Conservation (phyloP, 2,797 vertebrate species). For the Diplodus puntazzo region DNA sequence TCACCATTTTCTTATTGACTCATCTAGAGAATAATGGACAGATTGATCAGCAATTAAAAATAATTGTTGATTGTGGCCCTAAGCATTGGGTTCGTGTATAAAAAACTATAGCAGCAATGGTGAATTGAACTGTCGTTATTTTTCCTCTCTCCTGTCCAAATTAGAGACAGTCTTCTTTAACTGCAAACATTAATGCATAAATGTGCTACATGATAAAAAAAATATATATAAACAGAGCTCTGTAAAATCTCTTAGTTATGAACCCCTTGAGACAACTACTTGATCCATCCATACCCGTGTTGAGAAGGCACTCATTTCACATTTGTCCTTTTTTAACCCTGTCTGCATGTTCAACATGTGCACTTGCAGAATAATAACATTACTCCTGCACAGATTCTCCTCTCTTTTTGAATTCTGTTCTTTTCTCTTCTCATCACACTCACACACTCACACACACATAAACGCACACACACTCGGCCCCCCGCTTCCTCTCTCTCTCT, state of each 20-base stretch:
- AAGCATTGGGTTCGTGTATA: neutral
- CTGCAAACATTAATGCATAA: neutral
- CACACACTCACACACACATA: neutral
- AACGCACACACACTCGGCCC: neutral
- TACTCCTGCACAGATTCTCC: neutral
- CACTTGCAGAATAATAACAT: conserved; percentile 27
- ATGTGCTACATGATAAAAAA: neutral
- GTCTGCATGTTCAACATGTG: conserved; percentile 23
- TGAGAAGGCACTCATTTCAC: neutral
- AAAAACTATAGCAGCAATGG: neutral
- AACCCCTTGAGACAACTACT: neutral
- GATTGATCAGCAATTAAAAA: too few relatives aligned
- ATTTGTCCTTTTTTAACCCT: conserved; percentile 18
- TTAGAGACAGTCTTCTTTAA: neutral
- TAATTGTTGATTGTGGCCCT: too few relatives aligned
- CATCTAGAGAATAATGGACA: too few relatives aligned
- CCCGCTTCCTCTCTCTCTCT: conserved; percentile 9
- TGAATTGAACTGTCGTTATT: neutral
- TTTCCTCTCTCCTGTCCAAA: neutral
- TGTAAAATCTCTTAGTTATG: neutral
- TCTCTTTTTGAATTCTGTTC: conserved; percentile 6
- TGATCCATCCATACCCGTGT: neutral
- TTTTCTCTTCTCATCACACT: neutral
- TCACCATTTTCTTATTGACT: too few relatives aligned
- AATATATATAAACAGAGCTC: too few relatives aligned